Conservation (phyloP, 2,113 vertebrate genomes). For the Bagarius yarrelli region DNA sequence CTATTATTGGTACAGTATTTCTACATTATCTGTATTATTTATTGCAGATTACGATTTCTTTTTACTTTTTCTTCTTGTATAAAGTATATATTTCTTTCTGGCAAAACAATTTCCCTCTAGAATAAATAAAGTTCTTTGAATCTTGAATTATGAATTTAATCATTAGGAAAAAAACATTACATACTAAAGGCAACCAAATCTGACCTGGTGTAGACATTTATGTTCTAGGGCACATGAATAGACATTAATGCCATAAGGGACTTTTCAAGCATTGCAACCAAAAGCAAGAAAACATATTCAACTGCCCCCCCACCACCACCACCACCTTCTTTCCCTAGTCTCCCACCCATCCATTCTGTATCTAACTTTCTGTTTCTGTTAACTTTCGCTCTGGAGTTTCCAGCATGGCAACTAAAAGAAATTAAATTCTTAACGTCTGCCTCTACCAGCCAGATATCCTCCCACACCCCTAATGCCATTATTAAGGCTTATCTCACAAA, state of each 20-base stretch:
- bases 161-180: no score
- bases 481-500: constrained; percentile 28
- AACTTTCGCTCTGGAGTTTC: constrained; percentile 49
- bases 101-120: no score
- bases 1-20: no score
- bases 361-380: constrained; percentile 49
- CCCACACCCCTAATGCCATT: constrained; percentile 47
- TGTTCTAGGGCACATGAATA: background rate
- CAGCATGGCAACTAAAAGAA: constrained; percentile 64
- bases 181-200: background rate
- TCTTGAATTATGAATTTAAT: no score
- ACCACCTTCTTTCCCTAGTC: no score
- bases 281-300: constrained; percentile 53
- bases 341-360: constrained; percentile 48
- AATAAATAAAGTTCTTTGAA: no score
- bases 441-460: constrained; percentile 55
- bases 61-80: no score
- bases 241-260: constrained; percentile 33
- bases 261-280: constrained; percentile 53
- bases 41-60: no score
- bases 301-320: constrained; percentile 48
- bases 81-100: no score
- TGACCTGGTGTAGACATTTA: constrained; percentile 2
- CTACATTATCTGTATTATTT: no score
- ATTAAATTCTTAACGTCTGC: constrained; percentile 68